Base-by-base conservation (phyloP, 2,797 vertebrate species). In the Telmatherina bonti region DNA sequence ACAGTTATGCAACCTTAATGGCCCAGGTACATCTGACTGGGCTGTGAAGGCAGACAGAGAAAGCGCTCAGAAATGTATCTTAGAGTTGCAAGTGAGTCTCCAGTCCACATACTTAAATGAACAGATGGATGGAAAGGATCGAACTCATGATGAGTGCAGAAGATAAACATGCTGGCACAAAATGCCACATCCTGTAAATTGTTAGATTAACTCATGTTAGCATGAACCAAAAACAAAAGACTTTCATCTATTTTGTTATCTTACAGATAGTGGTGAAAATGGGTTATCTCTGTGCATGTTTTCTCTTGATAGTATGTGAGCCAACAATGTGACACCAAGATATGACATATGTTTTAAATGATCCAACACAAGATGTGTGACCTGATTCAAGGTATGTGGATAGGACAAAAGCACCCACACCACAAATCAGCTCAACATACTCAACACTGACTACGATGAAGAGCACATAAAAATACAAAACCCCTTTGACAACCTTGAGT, bases 401-500 rank as follows among this genome's bases (percentile, higher is more conserved):
- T 62, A 64, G 56, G 53, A 78, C 61, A 70, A 77, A 72, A 72
- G 27, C 52, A 33, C 12, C 7, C 74, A 62, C 69, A 54, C n/a
- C 41, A 72, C 65, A 81, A 67, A 83, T 85, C 41, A 83, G 83
- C 41, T 58, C n/a, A 78, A 24, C 38, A 27, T 20, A 18, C n/a
- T n/a, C 41, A 67, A 30, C 31, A 27, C 49, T 15, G 56, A 29
- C 26, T 73, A 41, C 57, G 18, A 72, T 56, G 5, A 79, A 54
- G 31, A 36, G 24, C 12, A 18, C 41, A 41, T 16, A 52, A 61
- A 52, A 43, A 57, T n/a, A 16, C 30, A 15, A 54, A 11, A 22
- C 4, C 15, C 18, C 0, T 3, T 24, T 56, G 29, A 77, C 54
- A 61, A 27, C 12, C 45, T 26, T 36, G 38, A 38, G 16, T 22